phyloP scores from a whole-genome alignment of 2,888 invertebrate species.

The Coelinius sp. region DNA sequence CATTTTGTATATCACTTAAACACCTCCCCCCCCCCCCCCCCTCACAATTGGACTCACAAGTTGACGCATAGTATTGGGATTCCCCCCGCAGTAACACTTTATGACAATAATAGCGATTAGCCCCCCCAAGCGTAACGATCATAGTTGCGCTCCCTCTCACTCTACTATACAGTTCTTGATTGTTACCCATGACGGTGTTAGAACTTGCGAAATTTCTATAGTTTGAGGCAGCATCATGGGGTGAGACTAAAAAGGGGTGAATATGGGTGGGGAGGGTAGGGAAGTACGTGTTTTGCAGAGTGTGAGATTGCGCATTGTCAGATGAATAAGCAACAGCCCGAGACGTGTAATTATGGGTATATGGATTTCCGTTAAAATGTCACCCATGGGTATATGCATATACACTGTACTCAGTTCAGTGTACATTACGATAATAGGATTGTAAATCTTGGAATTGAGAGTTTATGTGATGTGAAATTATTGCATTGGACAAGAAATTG shows the following conservation, averaged over 20 bases:
- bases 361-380: slow-evolving; percentile 26
- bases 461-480: slow-evolving; percentile 9
- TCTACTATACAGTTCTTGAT: not conserved
- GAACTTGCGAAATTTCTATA: slow-evolving; percentile 19
- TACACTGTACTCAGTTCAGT: slow-evolving; percentile 3
- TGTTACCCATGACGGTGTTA: slow-evolving; percentile 20
- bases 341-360: slow-evolving; percentile 31
- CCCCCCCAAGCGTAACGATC: slow-evolving; percentile 31
- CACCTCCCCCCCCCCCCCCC: slow-evolving; percentile 33
- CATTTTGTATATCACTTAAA: slow-evolving; percentile 29
- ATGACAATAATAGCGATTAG: slow-evolving; percentile 54
- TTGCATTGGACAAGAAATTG: slow-evolving; percentile 16
- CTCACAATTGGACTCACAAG: slow-evolving; percentile 61
- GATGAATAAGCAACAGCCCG: slow-evolving; percentile 21
- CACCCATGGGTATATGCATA: slow-evolving; percentile 40
- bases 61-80: slow-evolving; percentile 48
- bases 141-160: not conserved
- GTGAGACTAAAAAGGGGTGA: not conserved
- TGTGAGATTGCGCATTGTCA: slow-evolving; percentile 10
- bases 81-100: slow-evolving; percentile 50
- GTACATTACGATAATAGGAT: not conserved
- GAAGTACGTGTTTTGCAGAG: not conserved
- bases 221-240: slow-evolving; percentile 6
- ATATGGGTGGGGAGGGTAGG: not conserved
- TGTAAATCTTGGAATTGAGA: slow-evolving; percentile 22